Percentiles rank a stretch among this genome's conserved stretches.
phyloP scores from a whole-genome alignment of 2,797 vertebrate species.

The Buphagus erythrorhynchus region DNA sequence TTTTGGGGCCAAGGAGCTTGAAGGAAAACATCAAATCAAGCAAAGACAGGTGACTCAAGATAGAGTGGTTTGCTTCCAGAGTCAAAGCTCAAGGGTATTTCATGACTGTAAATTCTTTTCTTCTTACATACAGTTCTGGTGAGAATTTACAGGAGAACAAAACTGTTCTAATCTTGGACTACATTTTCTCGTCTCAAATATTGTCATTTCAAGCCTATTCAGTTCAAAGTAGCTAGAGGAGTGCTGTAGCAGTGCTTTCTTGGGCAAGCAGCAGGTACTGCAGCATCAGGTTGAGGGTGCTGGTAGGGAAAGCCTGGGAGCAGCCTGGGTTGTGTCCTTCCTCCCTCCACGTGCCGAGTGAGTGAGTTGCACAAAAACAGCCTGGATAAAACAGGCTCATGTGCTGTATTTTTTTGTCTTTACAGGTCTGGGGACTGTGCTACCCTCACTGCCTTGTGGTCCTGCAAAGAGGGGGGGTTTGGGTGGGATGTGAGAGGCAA shows the following conservation, averaged over 20 bases:
- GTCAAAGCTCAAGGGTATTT: neutral
- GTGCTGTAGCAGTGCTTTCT: neutral
- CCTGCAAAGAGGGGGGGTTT: neutral
- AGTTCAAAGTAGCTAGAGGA: neutral
- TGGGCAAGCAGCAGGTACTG: neutral
- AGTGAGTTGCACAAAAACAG: neutral
- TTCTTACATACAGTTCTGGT: neutral
- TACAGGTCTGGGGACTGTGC: neutral
- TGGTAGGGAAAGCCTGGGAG: neutral
- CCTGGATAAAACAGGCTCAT: accelerated
- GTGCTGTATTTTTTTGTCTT: accelerated
- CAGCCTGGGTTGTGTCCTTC: neutral
- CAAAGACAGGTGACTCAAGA: neutral
- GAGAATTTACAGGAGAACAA: neutral
- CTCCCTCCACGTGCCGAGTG: accelerated
- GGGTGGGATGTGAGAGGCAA: neutral
- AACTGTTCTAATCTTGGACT: neutral
- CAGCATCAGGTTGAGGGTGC: neutral
- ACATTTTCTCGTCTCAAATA: neutral
- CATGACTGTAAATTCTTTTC: neutral
- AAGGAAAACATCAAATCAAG: neutral
- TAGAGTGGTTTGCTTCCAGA: neutral
- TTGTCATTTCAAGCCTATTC: neutral
- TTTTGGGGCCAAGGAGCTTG: neutral
- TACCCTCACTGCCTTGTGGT: neutral